Evolutionary conservation across 2,113 vertebrate species (phyloP).

Genomic region (Gasterosteus nipponicus): DNA sequence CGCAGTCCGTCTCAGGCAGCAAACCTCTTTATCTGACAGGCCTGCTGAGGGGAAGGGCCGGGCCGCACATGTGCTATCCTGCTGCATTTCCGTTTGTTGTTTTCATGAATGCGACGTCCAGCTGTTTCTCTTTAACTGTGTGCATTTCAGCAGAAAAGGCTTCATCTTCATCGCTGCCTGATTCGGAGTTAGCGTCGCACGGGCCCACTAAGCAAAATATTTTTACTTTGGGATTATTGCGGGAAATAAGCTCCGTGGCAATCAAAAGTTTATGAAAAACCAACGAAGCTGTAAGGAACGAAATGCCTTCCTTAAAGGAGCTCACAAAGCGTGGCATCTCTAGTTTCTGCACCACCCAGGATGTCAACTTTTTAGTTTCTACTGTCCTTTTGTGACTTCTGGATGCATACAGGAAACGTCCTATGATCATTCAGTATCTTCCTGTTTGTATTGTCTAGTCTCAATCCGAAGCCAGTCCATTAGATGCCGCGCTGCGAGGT

Average conservation of each 20-base stretch:
- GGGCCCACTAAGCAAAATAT: not conserved
- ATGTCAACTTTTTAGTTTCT: not conserved
- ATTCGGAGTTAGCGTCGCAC: not conserved
- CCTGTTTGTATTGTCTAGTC: constrained; percentile 18
- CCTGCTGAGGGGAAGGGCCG: constrained; percentile 36
- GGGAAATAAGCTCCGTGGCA: not conserved
- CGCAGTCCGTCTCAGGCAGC: constrained; percentile 3
- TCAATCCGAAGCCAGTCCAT: constrained; percentile 36
- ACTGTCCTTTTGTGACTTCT: not conserved
- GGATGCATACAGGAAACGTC: not conserved
- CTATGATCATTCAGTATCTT: constrained; percentile 26
- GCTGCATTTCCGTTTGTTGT: constrained; percentile 43
- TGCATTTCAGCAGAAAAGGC: constrained; percentile 26
- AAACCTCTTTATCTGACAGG: constrained; percentile 14
- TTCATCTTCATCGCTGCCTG: not conserved
- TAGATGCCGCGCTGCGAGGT: constrained; percentile 50
- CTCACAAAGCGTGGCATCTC: not conserved
- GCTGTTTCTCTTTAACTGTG: constrained; percentile 54
- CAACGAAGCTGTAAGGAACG: not conserved
- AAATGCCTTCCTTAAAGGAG: too few relatives aligned
- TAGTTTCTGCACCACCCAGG: not conserved
- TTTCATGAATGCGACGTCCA: constrained; percentile 45
- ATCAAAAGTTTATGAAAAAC: not conserved
- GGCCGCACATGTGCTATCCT: constrained; percentile 47
- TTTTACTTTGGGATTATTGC: not conserved